A percentile compares a stretch with the other conserved stretches of the same genome.
These are phyloP conservation scores for Drosophila tropicalis DNA, from an alignment of 1,140 invertebrate genomes.

Conservation along the genomic window DNA sequence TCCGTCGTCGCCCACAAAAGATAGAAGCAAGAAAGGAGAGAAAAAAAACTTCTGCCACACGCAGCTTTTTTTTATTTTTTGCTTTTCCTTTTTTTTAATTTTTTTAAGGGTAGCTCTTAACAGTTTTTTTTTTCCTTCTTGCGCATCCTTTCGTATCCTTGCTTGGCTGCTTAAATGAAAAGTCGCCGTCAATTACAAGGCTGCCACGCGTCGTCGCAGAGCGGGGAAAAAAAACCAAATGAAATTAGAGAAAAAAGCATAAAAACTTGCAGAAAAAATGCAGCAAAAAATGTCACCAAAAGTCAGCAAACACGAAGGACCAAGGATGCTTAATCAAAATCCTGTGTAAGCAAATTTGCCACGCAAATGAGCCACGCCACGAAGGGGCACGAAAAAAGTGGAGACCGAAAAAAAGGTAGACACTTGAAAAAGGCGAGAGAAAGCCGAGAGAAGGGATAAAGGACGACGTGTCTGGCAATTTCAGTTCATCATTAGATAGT, in stretches of 20 bases:
- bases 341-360: constrained; percentile 62
- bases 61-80: constrained; percentile 70
- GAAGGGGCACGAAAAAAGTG: neutral
- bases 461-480: constrained; percentile 56
- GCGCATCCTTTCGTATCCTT: constrained; percentile 58
- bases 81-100: constrained; percentile 38
- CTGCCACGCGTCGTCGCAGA: constrained; percentile 58
- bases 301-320: constrained; percentile 51
- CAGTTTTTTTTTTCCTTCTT: constrained; percentile 41
- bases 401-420: constrained; percentile 23
- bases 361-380: constrained; percentile 43
- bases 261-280: constrained; percentile 39
- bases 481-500: constrained; percentile 19
- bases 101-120: constrained; percentile 67
- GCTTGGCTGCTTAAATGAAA: constrained; percentile 69
- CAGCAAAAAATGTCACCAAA: constrained; percentile 55
- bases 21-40: constrained; percentile 15
- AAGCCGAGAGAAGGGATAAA: neutral
- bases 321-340: constrained; percentile 43
- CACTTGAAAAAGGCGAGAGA: constrained; percentile 20
- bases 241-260: constrained; percentile 42
- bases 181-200: constrained; percentile 69
- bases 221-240: constrained; percentile 43
- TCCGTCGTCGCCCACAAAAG: constrained; percentile 44
- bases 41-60: constrained; percentile 63